Evolutionary conservation across 2,888 invertebrate species (phyloP), one percentile per base, ranked within the genome.

Genomic region (Andricus quercusramuli): DNA sequence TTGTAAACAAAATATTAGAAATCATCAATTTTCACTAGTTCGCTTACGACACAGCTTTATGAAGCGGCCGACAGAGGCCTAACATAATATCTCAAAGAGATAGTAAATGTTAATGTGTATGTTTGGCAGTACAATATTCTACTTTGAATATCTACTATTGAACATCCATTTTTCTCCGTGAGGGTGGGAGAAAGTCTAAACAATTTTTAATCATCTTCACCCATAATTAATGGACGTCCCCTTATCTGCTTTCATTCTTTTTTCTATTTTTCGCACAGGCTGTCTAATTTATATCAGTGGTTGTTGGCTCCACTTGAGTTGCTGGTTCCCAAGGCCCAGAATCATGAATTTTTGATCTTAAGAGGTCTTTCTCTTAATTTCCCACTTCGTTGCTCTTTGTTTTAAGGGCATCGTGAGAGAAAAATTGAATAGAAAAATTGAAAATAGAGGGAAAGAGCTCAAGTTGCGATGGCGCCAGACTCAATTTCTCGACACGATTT

Each of bases 401-500:
- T 67, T 51, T 3, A 37, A 65, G 32, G 77, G 74, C n/a, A 44
- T 41, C 70, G 32, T 65, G 70, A 51, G 68, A 76, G n/a, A 25
- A 51, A 51, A 51, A 41, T 76, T 6, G 15, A 70, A 70, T 59
- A 47, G 64, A 80, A 76, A 68, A 78, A 74, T 37, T 17, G 37
- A 32, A 25, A 67, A 47, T 41, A 62, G 78, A 51, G 77, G 32
- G 25, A 37, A 76, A 67, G 44, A 77, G 70, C 37, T 78, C 78
- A 78, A 78, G 44, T 78, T 78, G 51, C 51, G 64, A 65, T 78
- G 78, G 78, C 78, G 78, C 78, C 78, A 78, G 78, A 65, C 78
- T 65, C 62, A 32, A 78, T 66, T 44, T 65, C 65, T 66, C 20
- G 29, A 65, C 51, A 66, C 44, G 44, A 78, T 78, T 78, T 78